Evolutionary conservation across 2,113 vertebrate genomes (phyloP).

Genomic region (Apus apus): DNA sequence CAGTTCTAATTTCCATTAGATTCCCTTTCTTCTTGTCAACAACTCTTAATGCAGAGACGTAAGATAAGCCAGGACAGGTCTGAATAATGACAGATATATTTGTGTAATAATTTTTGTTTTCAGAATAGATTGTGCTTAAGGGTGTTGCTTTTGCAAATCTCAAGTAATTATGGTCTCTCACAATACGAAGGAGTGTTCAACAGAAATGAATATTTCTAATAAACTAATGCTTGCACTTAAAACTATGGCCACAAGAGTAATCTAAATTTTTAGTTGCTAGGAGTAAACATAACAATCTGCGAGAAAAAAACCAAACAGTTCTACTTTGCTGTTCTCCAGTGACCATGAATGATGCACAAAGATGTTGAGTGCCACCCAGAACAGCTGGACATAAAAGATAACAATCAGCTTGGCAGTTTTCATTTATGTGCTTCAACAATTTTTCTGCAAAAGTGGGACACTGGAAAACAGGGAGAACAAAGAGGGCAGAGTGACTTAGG

Average conservation of each 20-base stretch:
- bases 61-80: neutral
- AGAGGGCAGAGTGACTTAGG: neutral
- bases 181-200: fast-evolving
- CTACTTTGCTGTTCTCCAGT: neutral
- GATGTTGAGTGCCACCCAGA: neutral
- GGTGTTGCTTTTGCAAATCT: neutral
- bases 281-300: neutral
- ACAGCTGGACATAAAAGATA: neutral
- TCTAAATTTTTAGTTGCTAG: neutral
- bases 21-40: neutral
- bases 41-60: neutral
- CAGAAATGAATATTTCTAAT: neutral
- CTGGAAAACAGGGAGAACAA: neutral
- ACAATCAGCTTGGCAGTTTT: neutral
- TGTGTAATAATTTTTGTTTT: neutral
- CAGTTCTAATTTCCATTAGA: slow-evolving; percentile 28
- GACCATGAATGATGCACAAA: neutral
- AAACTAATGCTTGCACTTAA: neutral
- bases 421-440: neutral
- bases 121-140: neutral
- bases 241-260: neutral
- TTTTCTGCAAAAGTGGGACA: neutral
- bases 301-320: neutral
- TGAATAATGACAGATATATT: neutral
- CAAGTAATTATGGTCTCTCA: neutral